Percentiles rank a stretch among this genome's conserved stretches.
These are phyloP conservation scores for Rana temporaria DNA, from an alignment of 2,113 vertebrate species.

Conservation along the genomic window DNA sequence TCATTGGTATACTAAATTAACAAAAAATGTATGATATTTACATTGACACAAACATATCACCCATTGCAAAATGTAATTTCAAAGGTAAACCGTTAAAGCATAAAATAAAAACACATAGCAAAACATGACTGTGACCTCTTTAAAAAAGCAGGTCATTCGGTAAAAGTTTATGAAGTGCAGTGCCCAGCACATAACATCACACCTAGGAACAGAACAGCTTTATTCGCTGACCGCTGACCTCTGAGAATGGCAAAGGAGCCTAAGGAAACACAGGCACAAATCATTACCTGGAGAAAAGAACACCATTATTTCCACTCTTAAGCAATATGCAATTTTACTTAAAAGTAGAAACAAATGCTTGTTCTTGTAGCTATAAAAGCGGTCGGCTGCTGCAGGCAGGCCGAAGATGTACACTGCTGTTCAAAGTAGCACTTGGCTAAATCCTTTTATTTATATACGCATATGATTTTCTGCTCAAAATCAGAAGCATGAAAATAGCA, in stretches of 20 bases:
- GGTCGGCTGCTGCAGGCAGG: background rate
- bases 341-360: constrained; percentile 16
- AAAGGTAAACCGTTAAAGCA: background rate
- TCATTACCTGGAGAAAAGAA: background rate
- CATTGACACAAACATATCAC: background rate
- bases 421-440: background rate
- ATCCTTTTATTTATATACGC: background rate
- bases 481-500: background rate
- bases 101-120: background rate
- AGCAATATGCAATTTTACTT: background rate
- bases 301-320: background rate
- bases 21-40: background rate
- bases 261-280: constrained; percentile 17
- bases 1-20: background rate
- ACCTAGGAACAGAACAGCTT: constrained; percentile 23
- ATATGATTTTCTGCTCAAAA: background rate
- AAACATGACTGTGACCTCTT: background rate
- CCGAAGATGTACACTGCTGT: background rate
- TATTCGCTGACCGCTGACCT: constrained; percentile 30
- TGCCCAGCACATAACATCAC: constrained; percentile 47
- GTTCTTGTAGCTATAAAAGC: background rate
- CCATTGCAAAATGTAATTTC: background rate
- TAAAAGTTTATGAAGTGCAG: constrained; percentile 42
- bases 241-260: background rate
- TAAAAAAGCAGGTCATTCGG: constrained; percentile 7